Base-by-base conservation (phyloP, 2,113 vertebrate species). In the Bucco capensis region DNA sequence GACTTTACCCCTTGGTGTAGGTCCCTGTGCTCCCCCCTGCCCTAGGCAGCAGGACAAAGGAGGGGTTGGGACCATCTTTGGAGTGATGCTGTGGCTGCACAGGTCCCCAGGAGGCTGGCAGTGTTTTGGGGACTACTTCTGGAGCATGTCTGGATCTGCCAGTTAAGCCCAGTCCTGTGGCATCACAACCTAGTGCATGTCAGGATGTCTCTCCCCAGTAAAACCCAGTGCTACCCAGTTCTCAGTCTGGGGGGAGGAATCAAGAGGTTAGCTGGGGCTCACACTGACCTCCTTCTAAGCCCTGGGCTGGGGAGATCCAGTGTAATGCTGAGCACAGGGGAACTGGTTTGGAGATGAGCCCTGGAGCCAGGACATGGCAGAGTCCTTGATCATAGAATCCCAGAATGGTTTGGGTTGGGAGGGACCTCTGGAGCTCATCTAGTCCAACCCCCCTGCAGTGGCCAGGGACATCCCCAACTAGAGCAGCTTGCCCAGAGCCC, bases 121-220 rank as follows among this genome's bases (percentile, higher is more conserved):
- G n/a, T 8, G 12, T 28, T 57, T 37, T n/a, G 12, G n/a, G 64
- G 64, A 35, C 31, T 70, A 14, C 35, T 30, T 51, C 44, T 77
- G 28, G 19, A 19, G 28, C 28, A 10, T 3, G 35, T 12, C 21
- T 0, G 2, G 11, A 19, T 31, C 14, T 27, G 27, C 15, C 35
- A 21, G 1, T 4, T 13, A 30, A 67, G 21, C 47, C 28, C 28
- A 33, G 4, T 10, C 38, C 65, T 22, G 77, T 2, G 11, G 28
- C 28, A 5, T 33, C 3, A 1, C n/a, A 10, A 4, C 8, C 12
- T 6, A 1, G 14, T 2, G 19, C 25, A 1, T 0, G 28, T 25
- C 46, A 7, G 69, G 19, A 28, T 25, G 4, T 14, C 19, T 33
- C 47, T 40, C 8, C 0, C 16, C 40, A 23, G 54, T n/a, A 53